Base-by-base conservation (phyloP, 2,888 invertebrate species). In the Hypena proboscidalis region DNA sequence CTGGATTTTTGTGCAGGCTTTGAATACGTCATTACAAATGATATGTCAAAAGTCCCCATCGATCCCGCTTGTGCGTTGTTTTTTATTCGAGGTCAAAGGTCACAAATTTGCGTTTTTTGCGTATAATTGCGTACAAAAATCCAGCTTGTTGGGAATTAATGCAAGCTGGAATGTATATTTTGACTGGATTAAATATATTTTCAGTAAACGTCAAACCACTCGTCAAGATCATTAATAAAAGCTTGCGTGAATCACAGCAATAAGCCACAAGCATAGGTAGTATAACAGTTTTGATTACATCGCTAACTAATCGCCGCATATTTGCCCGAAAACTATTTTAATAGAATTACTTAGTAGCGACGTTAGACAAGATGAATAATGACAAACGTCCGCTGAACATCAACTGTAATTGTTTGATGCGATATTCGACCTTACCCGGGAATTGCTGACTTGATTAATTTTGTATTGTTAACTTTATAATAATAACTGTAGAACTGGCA, bases 341-440 rank as follows among this genome's bases (percentile, higher is more conserved):
- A 54, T 51, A 60, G 51, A 60, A 63, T 54, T 54, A 58, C 58
- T 56, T 42, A 32, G 46, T 45, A 47, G 48, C 61, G 55, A 59
- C 53, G 60, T 57, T 49, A 56, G 64, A 64, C 70, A 62, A 60
- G 68, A 74, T 83, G 81, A 81, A 65, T 80, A 77, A 84, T 82
- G 74, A 63, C 70, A 45, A 48, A 53, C 61, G 58, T 58, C 70
- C 56, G 65, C 44, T 45, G 47, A 77, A 68, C 72, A 85, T 85
- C 83, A 70, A 58, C 68, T 64, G 68, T 83, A 83, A 84, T 85
- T 81, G 80, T 83, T 84, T 76, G 75, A 79, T 70, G 64, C 71
- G 69, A 71, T 66, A 67, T 71, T 72, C 71, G 70, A 71, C 71
- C 72, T 65, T 56, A 58, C 64, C n/a, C 58, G 54, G 55, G 68